These are phyloP conservation scores for Fissipunctia ypsillon DNA, from an alignment of 2,888 invertebrate genomes.

Conservation along the genomic window DNA sequence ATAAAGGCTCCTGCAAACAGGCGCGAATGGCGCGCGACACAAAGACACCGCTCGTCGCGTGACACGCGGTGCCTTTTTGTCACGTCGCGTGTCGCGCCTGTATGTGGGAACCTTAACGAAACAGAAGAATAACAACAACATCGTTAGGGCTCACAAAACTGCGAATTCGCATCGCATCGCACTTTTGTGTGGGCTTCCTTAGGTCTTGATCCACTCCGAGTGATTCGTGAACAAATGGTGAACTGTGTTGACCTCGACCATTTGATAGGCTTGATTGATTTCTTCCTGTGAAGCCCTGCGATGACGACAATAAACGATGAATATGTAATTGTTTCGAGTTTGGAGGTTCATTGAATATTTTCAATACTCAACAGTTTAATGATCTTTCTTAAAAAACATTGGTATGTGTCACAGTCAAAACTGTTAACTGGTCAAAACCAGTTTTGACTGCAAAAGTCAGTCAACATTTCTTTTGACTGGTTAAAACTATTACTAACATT, in stretches of 20 bases:
- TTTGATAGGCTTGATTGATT: slow-evolving; percentile 50
- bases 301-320: slow-evolving; percentile 10
- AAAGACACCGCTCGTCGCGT: no score
- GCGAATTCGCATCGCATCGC: no score
- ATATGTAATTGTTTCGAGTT: slow-evolving; percentile 25
- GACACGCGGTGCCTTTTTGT: no score
- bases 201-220: slow-evolving; percentile 20
- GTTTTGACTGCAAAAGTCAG: background rate
- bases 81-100: no score
- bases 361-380: background rate
- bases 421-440: background rate
- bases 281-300: slow-evolving; percentile 43
- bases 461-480: background rate
- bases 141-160: no score
- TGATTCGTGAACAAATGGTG: slow-evolving; percentile 26
- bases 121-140: background rate
- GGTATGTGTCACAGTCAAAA: background rate
- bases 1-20: no score
- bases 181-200: no score
- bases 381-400: background rate
- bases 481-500: background rate
- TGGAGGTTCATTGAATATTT: slow-evolving; percentile 3
- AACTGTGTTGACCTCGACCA: slow-evolving; percentile 46
- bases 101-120: no score
- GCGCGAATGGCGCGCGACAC: no score